Evolutionary conservation across 2,888 invertebrate genomes (phyloP).

Genomic region (Pelosia muscerda): DNA sequence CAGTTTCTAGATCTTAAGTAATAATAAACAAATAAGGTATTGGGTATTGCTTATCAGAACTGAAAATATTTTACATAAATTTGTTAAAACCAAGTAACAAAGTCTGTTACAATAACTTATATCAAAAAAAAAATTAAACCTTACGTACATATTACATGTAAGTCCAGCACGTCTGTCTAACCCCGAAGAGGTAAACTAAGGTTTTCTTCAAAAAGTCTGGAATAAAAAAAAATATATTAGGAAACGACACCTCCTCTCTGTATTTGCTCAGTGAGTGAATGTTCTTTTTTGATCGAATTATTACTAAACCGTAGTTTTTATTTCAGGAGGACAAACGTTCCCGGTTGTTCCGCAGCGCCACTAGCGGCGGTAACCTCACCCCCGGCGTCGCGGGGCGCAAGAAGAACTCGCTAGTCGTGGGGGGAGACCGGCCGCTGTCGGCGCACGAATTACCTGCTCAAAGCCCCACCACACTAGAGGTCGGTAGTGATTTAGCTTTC

Average conservation of each 20-base stretch:
- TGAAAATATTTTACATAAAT: neutral
- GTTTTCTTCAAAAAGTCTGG: too few relatives aligned
- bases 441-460: constrained; percentile 81
- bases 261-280: neutral
- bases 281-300: neutral
- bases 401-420: constrained; percentile 79
- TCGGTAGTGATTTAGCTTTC: constrained; percentile 33
- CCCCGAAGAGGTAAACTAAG: too few relatives aligned
- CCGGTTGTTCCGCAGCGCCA: constrained; percentile 89
- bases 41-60: neutral
- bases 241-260: neutral
- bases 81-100: neutral
- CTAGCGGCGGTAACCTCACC: constrained; percentile 83
- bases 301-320: neutral
- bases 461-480: constrained; percentile 81
- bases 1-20: neutral
- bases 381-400: constrained; percentile 74
- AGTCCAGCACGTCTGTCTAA: too few relatives aligned
- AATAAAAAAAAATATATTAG: too few relatives aligned
- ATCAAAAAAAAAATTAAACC: too few relatives aligned
- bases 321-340: constrained; percentile 86
- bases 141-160: too few relatives aligned
- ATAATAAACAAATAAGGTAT: neutral
- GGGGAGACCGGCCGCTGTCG: constrained; percentile 74
- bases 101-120: neutral